Percentiles rank a stretch among this genome's conserved stretches.
Conservation (phyloP, 2,113 vertebrate species). For the Vulpes vulpes region DNA sequence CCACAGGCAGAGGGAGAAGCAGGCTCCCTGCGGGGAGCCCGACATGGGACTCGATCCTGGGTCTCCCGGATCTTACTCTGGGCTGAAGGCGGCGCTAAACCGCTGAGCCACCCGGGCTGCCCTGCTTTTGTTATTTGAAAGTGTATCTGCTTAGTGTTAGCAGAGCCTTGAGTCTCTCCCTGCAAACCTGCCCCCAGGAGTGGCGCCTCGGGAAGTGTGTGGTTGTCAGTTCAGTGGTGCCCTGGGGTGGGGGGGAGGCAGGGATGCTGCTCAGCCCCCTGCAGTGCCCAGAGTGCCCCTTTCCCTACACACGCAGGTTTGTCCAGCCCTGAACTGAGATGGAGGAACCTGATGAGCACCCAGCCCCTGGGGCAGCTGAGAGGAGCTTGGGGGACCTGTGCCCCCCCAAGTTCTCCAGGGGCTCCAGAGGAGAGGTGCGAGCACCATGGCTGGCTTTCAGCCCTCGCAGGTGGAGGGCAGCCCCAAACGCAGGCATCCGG, state of each 20-base stretch:
- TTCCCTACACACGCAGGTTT: no score
- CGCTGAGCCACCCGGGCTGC: no score
- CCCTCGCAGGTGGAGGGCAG: fast-evolving
- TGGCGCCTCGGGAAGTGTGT: not conserved
- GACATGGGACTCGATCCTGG: no score
- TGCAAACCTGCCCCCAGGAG: not conserved
- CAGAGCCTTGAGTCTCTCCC: not conserved
- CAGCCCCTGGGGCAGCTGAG: no score
- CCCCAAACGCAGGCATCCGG: fast-evolving
- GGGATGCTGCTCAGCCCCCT: not conserved
- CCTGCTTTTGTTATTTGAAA: not conserved
- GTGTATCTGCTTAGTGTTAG: not conserved
- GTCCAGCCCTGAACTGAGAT: not conserved
- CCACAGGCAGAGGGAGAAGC: no score
- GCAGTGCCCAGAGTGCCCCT: not conserved
- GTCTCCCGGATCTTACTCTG: no score
- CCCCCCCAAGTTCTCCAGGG: not conserved
- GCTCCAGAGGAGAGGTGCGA: not conserved
- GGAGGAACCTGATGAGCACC: not conserved
- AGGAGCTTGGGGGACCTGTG: not conserved
- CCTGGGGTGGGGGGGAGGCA: not conserved
- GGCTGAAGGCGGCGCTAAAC: no score
- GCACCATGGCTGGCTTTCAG: fast-evolving
- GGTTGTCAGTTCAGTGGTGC: not conserved
- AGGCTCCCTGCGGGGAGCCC: no score